A percentile compares a stretch with the other conserved stretches of the same genome.
These are phyloP conservation scores for Pyrgus malvae DNA, from an alignment of 2,888 invertebrate species.

Conservation along the genomic window DNA sequence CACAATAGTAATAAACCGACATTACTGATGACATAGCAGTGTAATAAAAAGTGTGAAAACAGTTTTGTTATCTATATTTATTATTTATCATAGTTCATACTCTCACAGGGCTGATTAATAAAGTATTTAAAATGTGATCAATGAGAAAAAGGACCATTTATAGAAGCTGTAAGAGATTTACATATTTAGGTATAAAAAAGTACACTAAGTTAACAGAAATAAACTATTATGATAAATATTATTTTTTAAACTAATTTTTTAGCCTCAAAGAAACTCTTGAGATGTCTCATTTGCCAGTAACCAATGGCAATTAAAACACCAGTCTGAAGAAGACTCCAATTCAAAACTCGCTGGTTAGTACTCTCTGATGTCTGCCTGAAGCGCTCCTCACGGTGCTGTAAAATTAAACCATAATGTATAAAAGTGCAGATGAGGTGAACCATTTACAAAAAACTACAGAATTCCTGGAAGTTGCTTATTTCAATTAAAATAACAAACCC, in stretches of 20 bases:
- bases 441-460: too few species aligned
- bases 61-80: too few species aligned
- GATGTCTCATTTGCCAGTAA: slow-evolving; percentile 99
- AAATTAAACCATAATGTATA: slow-evolving; percentile 32
- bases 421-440: too few species aligned
- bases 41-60: too few species aligned
- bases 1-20: too few species aligned
- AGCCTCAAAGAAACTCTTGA: slow-evolving; percentile 99
- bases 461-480: too few species aligned
- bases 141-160: slow-evolving; percentile 64
- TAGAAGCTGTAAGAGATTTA: slow-evolving; percentile 34
- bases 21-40: too few species aligned
- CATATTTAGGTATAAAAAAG: too few species aligned
- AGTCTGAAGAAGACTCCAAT: slow-evolving; percentile 98
- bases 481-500: too few species aligned
- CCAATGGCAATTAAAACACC: slow-evolving; percentile 95
- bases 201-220: slow-evolving; percentile 28
- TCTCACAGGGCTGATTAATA: too few species aligned
- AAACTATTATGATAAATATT: slow-evolving; percentile 20
- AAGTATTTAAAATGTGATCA: too few species aligned
- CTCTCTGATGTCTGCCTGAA: slow-evolving; percentile 99
- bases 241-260: slow-evolving; percentile 94
- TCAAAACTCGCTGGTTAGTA: slow-evolving; percentile 96
- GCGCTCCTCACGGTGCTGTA: slow-evolving; percentile 97
- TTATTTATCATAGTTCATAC: too few species aligned